phyloP scores from a whole-genome alignment of 2,113 vertebrate species.

The Panthera uncia region DNA sequence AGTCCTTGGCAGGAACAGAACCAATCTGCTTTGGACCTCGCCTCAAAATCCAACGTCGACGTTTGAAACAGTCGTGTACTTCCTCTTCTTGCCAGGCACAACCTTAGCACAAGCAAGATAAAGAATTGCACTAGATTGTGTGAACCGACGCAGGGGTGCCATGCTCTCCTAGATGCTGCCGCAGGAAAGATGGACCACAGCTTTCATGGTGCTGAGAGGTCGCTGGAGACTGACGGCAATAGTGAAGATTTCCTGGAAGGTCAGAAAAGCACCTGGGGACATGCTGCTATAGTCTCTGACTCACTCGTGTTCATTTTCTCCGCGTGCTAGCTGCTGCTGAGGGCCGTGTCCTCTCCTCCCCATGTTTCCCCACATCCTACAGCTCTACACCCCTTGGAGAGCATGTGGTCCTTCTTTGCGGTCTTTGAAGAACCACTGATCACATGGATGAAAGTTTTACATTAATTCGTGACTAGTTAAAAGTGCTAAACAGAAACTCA shows the following conservation, averaged over 20 bases:
- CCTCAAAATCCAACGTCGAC: not conserved
- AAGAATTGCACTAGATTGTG: not conserved
- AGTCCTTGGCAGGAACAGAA: not conserved
- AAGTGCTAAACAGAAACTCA: constrained; percentile 39
- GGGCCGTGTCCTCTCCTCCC: not conserved
- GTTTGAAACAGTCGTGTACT: not conserved
- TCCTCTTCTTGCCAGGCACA: not conserved
- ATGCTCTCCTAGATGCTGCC: not conserved
- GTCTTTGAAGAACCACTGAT: not conserved
- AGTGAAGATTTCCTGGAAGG: not conserved
- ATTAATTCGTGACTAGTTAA: constrained; percentile 4
- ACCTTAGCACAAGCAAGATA: not conserved
- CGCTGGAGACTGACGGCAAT: not conserved
- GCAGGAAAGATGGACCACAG: not conserved
- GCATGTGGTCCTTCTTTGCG: not conserved
- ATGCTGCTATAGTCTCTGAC: not conserved
- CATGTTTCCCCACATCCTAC: not conserved
- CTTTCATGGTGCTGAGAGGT: not conserved
- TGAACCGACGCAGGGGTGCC: not conserved
- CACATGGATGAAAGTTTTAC: not conserved
- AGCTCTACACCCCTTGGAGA: not conserved
- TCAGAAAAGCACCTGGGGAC: constrained; percentile 6
- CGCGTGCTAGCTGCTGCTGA: not conserved
- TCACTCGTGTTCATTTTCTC: not conserved
- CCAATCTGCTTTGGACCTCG: not conserved